Evolutionary conservation across 2,888 invertebrate genomes (phyloP), one percentile per base, ranked within the genome.

Genomic region (Clepsis dumicolana): DNA sequence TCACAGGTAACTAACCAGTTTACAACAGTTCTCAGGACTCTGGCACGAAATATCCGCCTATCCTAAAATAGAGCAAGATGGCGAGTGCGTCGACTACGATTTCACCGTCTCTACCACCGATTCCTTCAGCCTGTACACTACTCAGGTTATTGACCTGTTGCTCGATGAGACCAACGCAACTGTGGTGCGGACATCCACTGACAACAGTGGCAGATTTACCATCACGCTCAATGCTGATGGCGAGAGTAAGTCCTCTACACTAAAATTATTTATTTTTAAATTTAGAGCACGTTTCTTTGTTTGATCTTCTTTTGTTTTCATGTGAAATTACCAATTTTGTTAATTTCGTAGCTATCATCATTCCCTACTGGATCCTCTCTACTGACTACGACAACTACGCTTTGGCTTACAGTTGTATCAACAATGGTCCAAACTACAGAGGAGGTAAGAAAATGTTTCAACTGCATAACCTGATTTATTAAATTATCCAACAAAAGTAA

Each of bases 321-420:
- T 12, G 12, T 8, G 12, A 32, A 32, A 32, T 1, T 32, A 32
- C 7, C 32, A 38, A n/a, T 38, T 38, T 38, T n/a, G 0, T 70
- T 63, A 16, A 66, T 70, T 56, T 78, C 80, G 21, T 77, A 87
- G 87, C 5, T 14, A 70, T 80, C 5, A 25, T 64, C 2, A 79
- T 85, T 63, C 87, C 87, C 0, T 86, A 81, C 65, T 87, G 84
- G 84, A 80, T 88, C 53, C 54, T 88, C 10, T 75, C 89, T 52
- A 95, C 95, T 0, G 95, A 96, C 80, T 96, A 96, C 78, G 85
- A 87, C 0, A 89, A 90, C 72, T 96, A 94, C 74, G 91, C 95
- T 0, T 90, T 96, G 1, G 94, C 94, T 0, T 96, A 95, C 90
- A 94, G 95, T 62, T 96, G 96, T 77, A 84, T 86, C 1, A 90